Percentiles rank a stretch among this genome's conserved stretches.
Evolutionary conservation across 2,888 invertebrate species (phyloP).

Genomic region (Epinotia bilunana): DNA sequence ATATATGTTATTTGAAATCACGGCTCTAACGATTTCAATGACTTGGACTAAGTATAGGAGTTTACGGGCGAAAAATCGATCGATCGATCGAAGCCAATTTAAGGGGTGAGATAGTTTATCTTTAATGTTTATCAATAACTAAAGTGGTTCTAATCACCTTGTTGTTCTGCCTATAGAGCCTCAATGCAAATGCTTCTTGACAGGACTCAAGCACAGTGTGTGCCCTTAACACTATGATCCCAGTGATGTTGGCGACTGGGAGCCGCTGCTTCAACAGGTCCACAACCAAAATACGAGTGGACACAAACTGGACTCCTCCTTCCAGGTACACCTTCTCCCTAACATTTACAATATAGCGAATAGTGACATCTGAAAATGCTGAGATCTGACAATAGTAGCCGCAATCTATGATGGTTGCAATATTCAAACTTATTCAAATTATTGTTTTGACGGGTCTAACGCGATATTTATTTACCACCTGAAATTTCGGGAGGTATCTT

Average conservation of each 20-base stretch:
- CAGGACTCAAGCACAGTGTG: conserved; percentile 95
- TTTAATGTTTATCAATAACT: not conserved
- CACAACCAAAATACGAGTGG: conserved; percentile 97
- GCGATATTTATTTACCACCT: no score
- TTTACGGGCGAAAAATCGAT: no score
- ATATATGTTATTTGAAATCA: no score
- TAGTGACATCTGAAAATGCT: not conserved
- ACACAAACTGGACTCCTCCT: conserved; percentile 97
- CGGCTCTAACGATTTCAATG: no score
- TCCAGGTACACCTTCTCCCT: conserved; percentile 93
- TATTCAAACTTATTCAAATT: not conserved
- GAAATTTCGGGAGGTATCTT: no score
- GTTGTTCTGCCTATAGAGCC: conserved; percentile 96
- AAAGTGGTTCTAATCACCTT: conserved; percentile 81
- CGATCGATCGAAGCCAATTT: no score
- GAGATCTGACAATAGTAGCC: not conserved
- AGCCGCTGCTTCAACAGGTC: conserved; percentile 96
- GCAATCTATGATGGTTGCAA: not conserved
- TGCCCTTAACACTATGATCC: conserved; percentile 95
- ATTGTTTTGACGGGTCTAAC: not conserved
- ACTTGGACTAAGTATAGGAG: no score
- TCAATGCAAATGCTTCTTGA: conserved; percentile 97
- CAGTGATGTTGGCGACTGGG: conserved; percentile 94
- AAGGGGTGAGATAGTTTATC: no score
- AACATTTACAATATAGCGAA: conserved; percentile 47